Percentiles rank a stretch among this genome's conserved stretches.
These are phyloP conservation scores for Dynastes tityus DNA, from an alignment of 2,888 invertebrate species.

Conservation along the genomic window DNA sequence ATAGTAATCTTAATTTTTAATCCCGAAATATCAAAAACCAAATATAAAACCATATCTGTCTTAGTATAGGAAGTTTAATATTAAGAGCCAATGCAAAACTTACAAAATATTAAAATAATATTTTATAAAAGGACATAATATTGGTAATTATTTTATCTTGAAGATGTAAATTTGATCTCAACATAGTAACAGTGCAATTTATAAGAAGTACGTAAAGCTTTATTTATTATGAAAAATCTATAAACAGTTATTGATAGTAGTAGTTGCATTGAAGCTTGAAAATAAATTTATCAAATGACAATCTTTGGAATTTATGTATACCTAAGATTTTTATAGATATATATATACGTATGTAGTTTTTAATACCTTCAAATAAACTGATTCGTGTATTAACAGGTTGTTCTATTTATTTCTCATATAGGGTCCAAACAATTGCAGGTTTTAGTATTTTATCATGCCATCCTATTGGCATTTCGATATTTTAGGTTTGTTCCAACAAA, in stretches of 20 bases:
- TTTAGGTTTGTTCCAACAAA: too few relatives aligned
- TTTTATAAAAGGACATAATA: background rate
- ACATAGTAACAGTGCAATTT: constrained; percentile 19
- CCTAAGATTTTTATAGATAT: background rate
- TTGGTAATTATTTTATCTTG: background rate
- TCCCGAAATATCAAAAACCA: background rate
- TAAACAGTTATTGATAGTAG: background rate
- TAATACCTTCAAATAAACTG: background rate
- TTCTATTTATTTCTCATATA: background rate
- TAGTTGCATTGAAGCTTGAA: constrained; percentile 2
- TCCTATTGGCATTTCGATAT: too few relatives aligned
- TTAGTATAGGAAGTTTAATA: background rate
- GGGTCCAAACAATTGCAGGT: too few relatives aligned
- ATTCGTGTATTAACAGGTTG: background rate
- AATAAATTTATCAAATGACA: background rate
- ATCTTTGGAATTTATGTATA: constrained; percentile 2
- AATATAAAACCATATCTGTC: background rate
- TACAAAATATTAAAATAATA: background rate
- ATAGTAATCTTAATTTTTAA: background rate
- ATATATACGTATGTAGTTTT: background rate
- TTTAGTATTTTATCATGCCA: too few relatives aligned
- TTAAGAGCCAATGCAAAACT: background rate
- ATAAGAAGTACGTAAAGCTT: background rate
- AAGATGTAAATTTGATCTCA: background rate
- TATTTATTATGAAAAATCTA: background rate